Percentiles rank a stretch among this genome's conserved stretches.
phyloP scores from a whole-genome alignment of 2,113 vertebrate genomes.

The Cathartes aura region DNA sequence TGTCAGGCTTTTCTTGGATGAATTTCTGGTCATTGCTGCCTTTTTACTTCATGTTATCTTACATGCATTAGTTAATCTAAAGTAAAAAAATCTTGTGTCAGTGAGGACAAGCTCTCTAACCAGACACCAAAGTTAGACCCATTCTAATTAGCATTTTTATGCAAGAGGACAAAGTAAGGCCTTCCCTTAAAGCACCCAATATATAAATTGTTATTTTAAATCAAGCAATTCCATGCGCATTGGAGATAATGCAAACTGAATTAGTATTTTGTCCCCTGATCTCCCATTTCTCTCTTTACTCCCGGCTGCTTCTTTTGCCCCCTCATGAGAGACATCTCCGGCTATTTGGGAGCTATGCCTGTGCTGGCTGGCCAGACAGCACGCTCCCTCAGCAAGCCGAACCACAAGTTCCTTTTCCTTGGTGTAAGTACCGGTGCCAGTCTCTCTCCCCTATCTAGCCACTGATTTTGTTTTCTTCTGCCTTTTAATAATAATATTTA shows the following conservation, averaged over 20 bases:
- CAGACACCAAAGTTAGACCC: neutral
- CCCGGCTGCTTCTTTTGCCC: neutral
- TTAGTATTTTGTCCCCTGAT: neutral
- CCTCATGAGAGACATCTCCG: neutral
- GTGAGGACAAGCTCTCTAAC: neutral
- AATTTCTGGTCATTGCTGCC: neutral
- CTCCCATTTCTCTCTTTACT: neutral
- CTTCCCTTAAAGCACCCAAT: neutral
- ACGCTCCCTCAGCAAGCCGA: neutral
- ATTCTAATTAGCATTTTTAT: neutral
- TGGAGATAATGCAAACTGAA: neutral
- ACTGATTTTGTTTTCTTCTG: neutral
- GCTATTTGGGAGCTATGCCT: neutral
- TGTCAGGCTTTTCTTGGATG: neutral
- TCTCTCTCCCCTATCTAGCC: neutral
- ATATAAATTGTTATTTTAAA: neutral
- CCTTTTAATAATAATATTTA: neutral
- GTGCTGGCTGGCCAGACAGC: neutral
- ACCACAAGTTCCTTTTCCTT: neutral
- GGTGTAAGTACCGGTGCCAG: neutral
- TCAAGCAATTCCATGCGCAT: neutral
- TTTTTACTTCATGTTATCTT: neutral
- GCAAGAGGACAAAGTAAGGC: neutral
- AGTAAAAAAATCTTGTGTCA: too few relatives aligned
- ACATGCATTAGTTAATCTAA: neutral